These are phyloP conservation scores for Epinotia ramella DNA, from an alignment of 2,888 invertebrate species.

Conservation along the genomic window DNA sequence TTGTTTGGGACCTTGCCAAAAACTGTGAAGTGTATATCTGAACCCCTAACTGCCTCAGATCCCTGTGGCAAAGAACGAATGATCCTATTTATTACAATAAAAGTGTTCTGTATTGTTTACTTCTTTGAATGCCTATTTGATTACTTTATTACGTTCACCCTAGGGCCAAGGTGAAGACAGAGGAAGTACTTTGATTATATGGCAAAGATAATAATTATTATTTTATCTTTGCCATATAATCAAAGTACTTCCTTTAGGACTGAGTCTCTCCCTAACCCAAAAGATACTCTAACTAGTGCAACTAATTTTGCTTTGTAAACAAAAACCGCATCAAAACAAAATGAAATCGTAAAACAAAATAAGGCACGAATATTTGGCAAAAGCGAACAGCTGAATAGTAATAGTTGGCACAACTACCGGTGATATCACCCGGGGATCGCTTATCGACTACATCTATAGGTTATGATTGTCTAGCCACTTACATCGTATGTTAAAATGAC, in stretches of 20 bases:
- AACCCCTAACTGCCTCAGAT: background rate
- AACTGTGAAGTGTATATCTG: constrained; percentile 1
- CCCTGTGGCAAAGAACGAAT: background rate
- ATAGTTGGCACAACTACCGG: constrained; percentile 71
- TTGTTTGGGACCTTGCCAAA: background rate
- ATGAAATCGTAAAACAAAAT: constrained; percentile 70
- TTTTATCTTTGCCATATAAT: too few species aligned
- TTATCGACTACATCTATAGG: constrained; percentile 33
- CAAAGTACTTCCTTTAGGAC: too few species aligned
- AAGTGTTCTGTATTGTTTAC: background rate
- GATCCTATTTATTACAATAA: background rate
- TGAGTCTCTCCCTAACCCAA: background rate
- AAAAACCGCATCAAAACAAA: constrained; percentile 53
- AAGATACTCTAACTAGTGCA: background rate
- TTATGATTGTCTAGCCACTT: constrained; percentile 22
- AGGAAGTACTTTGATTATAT: background rate
- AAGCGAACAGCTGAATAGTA: constrained; percentile 76
- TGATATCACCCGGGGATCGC: constrained; percentile 43
- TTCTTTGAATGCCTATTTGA: background rate
- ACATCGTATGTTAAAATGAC: background rate
- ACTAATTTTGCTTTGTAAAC: background rate
- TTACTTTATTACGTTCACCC: background rate
- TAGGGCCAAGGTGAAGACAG: background rate
- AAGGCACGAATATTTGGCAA: constrained; percentile 79
- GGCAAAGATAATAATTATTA: background rate